Evolutionary conservation across 37 sponge, comb jelly and placozoan species (phyloP), one percentile per base, ranked within the genome.

Genomic region (Eunapius fragilis): DNA sequence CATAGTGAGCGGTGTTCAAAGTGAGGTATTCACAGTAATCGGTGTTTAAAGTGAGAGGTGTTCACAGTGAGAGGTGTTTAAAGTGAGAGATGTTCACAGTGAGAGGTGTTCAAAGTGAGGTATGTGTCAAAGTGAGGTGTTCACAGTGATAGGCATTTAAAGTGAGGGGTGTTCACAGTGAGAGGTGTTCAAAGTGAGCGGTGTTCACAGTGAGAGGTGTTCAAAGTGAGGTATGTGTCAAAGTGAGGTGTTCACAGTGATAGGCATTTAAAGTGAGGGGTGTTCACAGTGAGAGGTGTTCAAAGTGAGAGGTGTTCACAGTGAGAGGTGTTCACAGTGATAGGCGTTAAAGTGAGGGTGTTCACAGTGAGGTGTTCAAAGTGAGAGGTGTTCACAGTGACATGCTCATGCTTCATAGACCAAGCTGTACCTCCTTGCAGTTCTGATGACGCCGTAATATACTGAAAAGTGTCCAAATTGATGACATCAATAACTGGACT

Each of bases 401-500:
- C n/a, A n/a, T n/a, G n/a, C n/a, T n/a, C n/a, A n/a, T n/a, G n/a
- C n/a, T n/a, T n/a, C n/a, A n/a, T n/a, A n/a, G n/a, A 50, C 34
- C 71, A 67, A 34, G 30, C 0, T 13, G 77, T 35, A 95, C 96
- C 93, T 84, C 95, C 97, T 45, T 90, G 93, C 0, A 98, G 83
- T 23, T 98, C 96, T 68, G 93, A 75, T 36, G 96, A 94, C 0
- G 98, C 95, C 34, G 87, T 87, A 68, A 92, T 82, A 71, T 98
- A 98, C 27, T 88, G 49, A 79, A 94, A 94, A 33, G 68, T 90
- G 70, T 95, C 95, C 87, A 94, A 89, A 67, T 85, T 96, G 86
- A 98, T 94, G 30, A 95, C 93, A 86, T 97, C 98, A 70, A 97
- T 97, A 25, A 97, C 81, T 2, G 98, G 98, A 84, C 98, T 97